A percentile compares a stretch with the other conserved stretches of the same genome.
Evolutionary conservation across 2,797 vertebrate genomes (phyloP).

Genomic region (Allobates femoralis): DNA sequence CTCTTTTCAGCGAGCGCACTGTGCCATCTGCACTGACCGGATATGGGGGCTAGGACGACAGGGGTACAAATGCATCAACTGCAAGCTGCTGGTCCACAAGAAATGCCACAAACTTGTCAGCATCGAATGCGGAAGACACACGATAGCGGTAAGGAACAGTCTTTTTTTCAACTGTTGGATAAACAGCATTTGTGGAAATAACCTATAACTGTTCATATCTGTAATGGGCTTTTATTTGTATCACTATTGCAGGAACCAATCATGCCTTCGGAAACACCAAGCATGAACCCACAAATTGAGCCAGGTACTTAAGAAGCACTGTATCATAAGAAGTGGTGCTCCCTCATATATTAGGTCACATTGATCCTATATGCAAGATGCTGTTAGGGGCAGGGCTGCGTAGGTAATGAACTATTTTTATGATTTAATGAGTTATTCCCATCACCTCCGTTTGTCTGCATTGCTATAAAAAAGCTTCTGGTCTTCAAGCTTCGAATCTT

Average conservation of each 20-base stretch:
- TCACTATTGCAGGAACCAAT: slow-evolving; percentile 74
- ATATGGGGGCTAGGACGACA: slow-evolving; percentile 98
- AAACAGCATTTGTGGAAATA: background rate
- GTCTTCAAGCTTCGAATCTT: too few species aligned
- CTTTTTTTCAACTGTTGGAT: background rate
- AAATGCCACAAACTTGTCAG: slow-evolving; percentile 97
- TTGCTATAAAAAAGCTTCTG: too few species aligned
- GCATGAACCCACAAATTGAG: slow-evolving; percentile 74
- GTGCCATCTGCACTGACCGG: slow-evolving; percentile 95
- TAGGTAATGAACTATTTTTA: too few species aligned
- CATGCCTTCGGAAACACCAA: slow-evolving; percentile 77
- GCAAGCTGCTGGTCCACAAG: slow-evolving; percentile 98
- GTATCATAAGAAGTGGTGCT: background rate
- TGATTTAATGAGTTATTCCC: too few species aligned
- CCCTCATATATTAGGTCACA: background rate
- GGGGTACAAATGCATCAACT: slow-evolving; percentile 98
- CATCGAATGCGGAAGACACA: slow-evolving; percentile 87
- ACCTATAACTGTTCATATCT: background rate
- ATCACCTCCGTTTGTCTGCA: too few species aligned
- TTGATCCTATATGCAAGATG: too few species aligned
- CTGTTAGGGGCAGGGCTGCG: too few species aligned
- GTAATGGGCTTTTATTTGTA: background rate
- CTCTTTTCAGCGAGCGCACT: slow-evolving; percentile 88
- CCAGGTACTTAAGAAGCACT: slow-evolving; percentile 71
- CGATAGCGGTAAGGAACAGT: slow-evolving; percentile 75